Evolutionary conservation across 2,888 invertebrate species (phyloP), one percentile per base, ranked within the genome.

Genomic region (Coenonympha arcania): DNA sequence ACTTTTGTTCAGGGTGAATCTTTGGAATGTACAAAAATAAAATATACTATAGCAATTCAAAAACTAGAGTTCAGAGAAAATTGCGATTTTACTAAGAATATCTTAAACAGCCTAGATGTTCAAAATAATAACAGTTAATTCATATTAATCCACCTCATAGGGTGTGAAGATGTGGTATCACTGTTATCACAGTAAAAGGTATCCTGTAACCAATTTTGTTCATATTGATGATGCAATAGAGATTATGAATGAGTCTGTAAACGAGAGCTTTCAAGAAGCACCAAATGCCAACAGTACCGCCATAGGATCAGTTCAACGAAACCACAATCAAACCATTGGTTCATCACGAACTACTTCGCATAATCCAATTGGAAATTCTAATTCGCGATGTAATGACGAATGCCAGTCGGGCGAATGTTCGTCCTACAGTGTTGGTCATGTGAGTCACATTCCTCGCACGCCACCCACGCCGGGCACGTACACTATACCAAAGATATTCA

Each of bases 151-250:
- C 66, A 66, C 62, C 66, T 67, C 75, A 63, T 70, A 86, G 86
- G 84, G 76, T 62, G 63, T 67, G 68, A 80, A 72, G 65, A 58
- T 68, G 60, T 85, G 86, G 85, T 76, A 81, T 66, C 68, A 74
- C 63, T 86, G 86, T 63, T 84, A 83, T 69, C 86, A 85, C 68
- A 78, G 71, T 63, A 70, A 62, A 58, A 78, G 67, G 68, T 78
- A 79, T 69, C 86, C 85, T 53, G 73, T 71, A 11, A 66, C 69
- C 48, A 76, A 71, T 53, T 85, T 79, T 71, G 68, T 72, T n/a
- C 80, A 81, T 52, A 53, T 79, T 62, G 79, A 83, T 68, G 76
- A 77, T 65, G 48, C 59, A 56, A 48, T 61, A 61, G 51, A 68
- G 57, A 36, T 43, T 16, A 31, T 54, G 40, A n/a, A 52, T 34